Evolutionary conservation across 2,888 invertebrate genomes (phyloP).

Genomic region (Cloeon dipterum): DNA sequence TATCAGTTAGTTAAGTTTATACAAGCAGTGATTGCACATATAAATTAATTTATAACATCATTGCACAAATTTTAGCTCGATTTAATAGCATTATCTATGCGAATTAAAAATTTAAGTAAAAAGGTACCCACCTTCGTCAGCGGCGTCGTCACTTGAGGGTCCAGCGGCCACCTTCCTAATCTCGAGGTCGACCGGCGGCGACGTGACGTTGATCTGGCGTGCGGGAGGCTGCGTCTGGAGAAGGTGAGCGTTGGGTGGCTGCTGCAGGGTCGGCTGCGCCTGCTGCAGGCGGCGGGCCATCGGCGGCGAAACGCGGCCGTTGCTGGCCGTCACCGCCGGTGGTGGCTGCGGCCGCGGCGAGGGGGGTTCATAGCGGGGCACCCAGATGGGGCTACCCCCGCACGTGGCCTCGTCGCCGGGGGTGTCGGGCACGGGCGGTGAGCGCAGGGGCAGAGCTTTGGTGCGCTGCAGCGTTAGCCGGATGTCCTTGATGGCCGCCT

Average conservation of each 20-base stretch:
- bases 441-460: conserved; percentile 33
- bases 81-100: no score
- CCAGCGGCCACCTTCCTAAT: not conserved
- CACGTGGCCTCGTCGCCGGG: conserved; percentile 8
- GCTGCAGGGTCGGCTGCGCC: not conserved
- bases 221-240: not conserved
- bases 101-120: no score
- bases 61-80: no score
- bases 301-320: not conserved
- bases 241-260: not conserved
- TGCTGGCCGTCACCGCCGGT: not conserved
- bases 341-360: not conserved
- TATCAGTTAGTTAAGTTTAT: no score
- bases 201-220: not conserved
- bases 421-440: conserved; percentile 17
- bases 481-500: conserved; percentile 61
- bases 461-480: conserved; percentile 54
- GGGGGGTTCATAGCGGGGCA: conserved; percentile 29
- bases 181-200: not conserved
- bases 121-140: conserved; percentile 1
- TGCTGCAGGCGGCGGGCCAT: not conserved
- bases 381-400: conserved; percentile 35
- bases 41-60: no score
- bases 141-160: not conserved
- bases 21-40: no score